phyloP scores from a whole-genome alignment of 2,797 vertebrate species.

The Iguana delicatissima region DNA sequence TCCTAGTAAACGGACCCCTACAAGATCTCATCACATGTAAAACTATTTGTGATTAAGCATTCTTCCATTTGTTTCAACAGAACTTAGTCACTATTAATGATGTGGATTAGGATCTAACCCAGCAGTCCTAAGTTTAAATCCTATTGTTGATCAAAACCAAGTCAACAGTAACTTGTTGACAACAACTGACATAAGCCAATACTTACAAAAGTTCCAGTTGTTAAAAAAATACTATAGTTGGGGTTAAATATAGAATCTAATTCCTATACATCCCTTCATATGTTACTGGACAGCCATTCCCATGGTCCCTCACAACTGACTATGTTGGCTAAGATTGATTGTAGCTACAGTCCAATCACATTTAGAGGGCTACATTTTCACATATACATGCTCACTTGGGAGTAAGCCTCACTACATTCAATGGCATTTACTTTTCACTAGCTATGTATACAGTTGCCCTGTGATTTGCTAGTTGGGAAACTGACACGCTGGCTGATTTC shows the following conservation, averaged over 20 bases:
- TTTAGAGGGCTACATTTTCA: not conserved
- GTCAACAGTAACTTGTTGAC: too few relatives aligned
- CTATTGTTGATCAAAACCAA: too few relatives aligned
- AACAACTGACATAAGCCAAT: too few relatives aligned
- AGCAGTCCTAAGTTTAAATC: not conserved
- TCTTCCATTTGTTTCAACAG: conserved; percentile 13
- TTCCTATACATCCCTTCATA: too few relatives aligned
- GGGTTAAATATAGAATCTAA: too few relatives aligned
- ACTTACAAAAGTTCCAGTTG: too few relatives aligned
- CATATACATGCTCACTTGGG: too few relatives aligned
- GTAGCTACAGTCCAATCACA: not conserved
- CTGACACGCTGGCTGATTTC: not conserved
- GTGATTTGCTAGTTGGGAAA: not conserved
- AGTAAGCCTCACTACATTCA: too few relatives aligned
- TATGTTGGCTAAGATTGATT: not conserved
- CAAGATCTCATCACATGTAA: not conserved
- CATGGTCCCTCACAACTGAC: too few relatives aligned
- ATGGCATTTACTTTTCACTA: too few relatives aligned
- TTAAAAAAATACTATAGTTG: too few relatives aligned
- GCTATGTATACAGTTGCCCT: not conserved
- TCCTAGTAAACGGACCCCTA: not conserved
- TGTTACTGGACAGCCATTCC: too few relatives aligned
- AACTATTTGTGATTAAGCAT: not conserved
- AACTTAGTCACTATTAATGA: not conserved
- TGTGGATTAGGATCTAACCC: not conserved